Conservation (phyloP, 2,113 vertebrate genomes). For the Oncorhynchus gorbuscha region DNA sequence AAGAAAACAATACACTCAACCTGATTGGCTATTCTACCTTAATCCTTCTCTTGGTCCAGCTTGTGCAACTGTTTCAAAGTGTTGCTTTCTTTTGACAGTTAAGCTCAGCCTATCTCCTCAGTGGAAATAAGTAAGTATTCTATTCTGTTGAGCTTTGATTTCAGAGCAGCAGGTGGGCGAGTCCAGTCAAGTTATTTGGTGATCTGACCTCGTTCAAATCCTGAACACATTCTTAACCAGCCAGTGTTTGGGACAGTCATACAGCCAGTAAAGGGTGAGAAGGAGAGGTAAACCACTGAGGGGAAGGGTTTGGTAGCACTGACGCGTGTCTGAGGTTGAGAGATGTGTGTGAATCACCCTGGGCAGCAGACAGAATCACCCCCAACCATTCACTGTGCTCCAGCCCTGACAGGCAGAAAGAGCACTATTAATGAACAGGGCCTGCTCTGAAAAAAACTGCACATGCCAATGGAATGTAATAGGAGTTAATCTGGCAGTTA, state of each 20-base stretch:
- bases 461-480: constrained; percentile 3
- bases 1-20: not conserved
- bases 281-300: not conserved
- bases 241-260: not conserved
- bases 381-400: not conserved
- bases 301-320: not conserved
- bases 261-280: not conserved
- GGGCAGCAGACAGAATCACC: not conserved
- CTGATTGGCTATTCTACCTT: not conserved
- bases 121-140: not conserved
- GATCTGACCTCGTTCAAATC: not conserved
- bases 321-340: not conserved
- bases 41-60: not conserved
- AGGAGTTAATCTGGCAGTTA: not conserved
- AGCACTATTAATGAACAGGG: not conserved
- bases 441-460: not conserved
- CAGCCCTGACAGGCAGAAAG: not conserved
- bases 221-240: not conserved
- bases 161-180: not conserved
- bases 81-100: not conserved
- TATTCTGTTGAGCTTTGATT: not conserved
- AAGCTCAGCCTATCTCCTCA: not conserved
- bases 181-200: not conserved
- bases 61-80: not conserved
- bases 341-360: not conserved